Percentiles rank a stretch among this genome's conserved stretches.
Conservation (phyloP, 2,888 invertebrate genomes). For the Melipona beecheii region DNA sequence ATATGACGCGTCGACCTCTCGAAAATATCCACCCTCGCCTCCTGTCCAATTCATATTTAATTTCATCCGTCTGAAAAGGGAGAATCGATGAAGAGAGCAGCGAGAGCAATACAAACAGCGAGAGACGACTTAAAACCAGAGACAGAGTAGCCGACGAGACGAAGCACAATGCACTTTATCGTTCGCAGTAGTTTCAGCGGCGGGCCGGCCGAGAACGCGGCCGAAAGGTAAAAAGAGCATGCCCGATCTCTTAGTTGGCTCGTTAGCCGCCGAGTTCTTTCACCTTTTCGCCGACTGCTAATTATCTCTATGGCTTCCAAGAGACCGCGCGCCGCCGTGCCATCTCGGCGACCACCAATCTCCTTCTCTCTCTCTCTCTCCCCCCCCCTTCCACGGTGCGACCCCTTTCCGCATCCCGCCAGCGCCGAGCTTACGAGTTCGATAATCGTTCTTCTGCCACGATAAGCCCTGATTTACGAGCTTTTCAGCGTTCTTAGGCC, state of each 20-base stretch:
- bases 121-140: neutral
- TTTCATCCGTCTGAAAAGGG: too few relatives aligned
- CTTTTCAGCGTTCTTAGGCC: constrained; percentile 43
- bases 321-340: constrained; percentile 14
- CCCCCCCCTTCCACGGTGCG: too few relatives aligned
- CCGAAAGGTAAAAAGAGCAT: constrained; percentile 43
- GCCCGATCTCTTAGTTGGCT: constrained; percentile 62
- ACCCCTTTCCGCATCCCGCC: neutral
- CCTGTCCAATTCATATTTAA: neutral
- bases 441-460: constrained; percentile 58
- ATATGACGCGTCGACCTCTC: too few relatives aligned
- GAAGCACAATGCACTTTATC: constrained; percentile 36
- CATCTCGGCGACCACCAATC: constrained; percentile 2
- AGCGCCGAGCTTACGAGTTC: constrained; percentile 64
- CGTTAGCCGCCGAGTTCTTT: constrained; percentile 64
- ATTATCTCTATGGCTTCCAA: constrained; percentile 59
- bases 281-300: constrained; percentile 54
- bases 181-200: neutral
- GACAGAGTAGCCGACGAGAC: neutral
- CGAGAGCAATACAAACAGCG: neutral
- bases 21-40: too few relatives aligned
- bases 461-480: constrained; percentile 67
- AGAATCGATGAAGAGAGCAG: neutral
- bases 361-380: too few relatives aligned
- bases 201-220: constrained; percentile 1